Conservation (phyloP, 2,113 vertebrate species). For the Tupaia chinensis region DNA sequence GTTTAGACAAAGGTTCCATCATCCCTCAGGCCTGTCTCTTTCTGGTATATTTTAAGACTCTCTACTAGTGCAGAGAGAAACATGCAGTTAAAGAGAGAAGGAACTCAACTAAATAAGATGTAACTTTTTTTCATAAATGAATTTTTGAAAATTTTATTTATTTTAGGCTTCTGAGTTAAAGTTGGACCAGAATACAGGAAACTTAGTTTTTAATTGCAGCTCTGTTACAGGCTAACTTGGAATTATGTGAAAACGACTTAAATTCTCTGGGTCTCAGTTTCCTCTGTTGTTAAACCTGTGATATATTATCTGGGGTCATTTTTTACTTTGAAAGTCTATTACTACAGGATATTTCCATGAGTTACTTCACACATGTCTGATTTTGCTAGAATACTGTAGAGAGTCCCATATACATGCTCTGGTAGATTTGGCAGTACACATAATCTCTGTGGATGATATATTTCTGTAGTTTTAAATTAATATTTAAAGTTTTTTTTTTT, state of each 20-base stretch:
- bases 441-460: not conserved
- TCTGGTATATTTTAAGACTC: slow-evolving; percentile 76
- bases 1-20: slow-evolving; percentile 67
- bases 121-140: slow-evolving; percentile 67
- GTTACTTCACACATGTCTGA: not conserved
- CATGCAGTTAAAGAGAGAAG: slow-evolving; percentile 72
- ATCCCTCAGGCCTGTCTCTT: slow-evolving; percentile 60
- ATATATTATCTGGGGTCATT: not conserved
- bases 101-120: slow-evolving; percentile 61
- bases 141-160: slow-evolving; percentile 63
- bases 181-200: slow-evolving; percentile 48
- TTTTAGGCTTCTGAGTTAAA: slow-evolving; percentile 71
- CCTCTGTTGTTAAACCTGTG: not conserved
- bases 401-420: not conserved
- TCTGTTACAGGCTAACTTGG: not conserved
- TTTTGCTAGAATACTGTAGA: not conserved
- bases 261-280: slow-evolving; percentile 50
- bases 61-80: slow-evolving; percentile 55
- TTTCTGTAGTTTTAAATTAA: not conserved
- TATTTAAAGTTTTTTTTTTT: not conserved
- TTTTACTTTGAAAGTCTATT: not conserved
- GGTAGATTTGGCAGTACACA: not conserved
- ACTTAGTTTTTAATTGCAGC: slow-evolving; percentile 49
- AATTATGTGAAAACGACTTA: slow-evolving; percentile 45
- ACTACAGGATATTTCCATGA: not conserved